Base-by-base conservation (phyloP, 2,888 invertebrate species). In the Eristalinus sepulchralis region DNA sequence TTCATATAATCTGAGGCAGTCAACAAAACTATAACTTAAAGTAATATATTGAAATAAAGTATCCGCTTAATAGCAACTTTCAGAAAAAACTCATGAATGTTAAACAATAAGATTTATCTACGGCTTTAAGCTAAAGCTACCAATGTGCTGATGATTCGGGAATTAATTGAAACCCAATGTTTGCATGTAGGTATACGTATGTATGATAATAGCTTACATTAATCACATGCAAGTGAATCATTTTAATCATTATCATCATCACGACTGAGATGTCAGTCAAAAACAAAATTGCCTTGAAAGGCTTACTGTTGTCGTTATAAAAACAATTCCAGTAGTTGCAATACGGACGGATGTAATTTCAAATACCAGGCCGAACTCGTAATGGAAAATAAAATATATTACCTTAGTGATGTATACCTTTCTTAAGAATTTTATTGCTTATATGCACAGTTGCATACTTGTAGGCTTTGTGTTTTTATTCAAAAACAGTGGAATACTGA, bases 221-320 rank as follows among this genome's bases (percentile, higher is more conserved):
- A 84, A 71, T 71, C 55, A 10, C 73, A 70, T 70, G 83, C 63
- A 83, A 71, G 75, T 84, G 80, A 84, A 62, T 84, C 83, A 84
- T 66, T 73, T 34, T 24, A 78, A 57, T 55, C 60, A 77, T 70
- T 68, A 63, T 24, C 24, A 36, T 10, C 34, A 22, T 27, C 53
- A 55, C 55, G n/a, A 27, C 17, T 63, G 62, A 36, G 55, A 10
- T 59, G 24, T 57, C 36, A 71, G 53, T 17, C 31, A 72, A 55
- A 39, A 57, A 79, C 57, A 71, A 47, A 36, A 20, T 67, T 31
- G 24, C 72, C 57, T 59, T 68, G 34, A 39, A 62, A 60, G 55
- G 75, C 53, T 80, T 64, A 84, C 39, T 79, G 64, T 39, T 75
- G 80, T 70, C 47, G 80, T 66, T 64, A 70, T 53, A 80, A 80